Percentiles rank a stretch among this genome's conserved stretches.
Evolutionary conservation across 2,888 invertebrate genomes (phyloP).

Genomic region (Listrodromus nycthemerus): DNA sequence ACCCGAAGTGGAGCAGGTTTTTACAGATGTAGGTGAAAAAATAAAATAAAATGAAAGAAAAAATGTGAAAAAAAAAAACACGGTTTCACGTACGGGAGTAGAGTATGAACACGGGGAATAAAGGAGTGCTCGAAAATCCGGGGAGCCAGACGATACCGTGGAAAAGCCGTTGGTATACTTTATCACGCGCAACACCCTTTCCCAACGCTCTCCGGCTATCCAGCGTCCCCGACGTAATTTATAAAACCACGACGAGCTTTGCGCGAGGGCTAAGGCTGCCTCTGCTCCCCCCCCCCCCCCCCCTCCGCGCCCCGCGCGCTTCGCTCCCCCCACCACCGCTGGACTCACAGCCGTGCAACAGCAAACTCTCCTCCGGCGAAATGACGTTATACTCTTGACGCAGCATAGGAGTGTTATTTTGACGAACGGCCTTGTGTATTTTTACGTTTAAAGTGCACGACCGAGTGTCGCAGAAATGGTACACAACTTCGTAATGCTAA

Average conservation of each 20-base stretch:
- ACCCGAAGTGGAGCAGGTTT: not conserved
- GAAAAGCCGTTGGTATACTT: slow-evolving; percentile 59
- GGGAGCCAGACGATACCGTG: slow-evolving; percentile 54
- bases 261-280: slow-evolving; percentile 58
- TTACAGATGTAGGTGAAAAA: not conserved
- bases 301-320: not conserved
- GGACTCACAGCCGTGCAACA: slow-evolving; percentile 12
- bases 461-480: slow-evolving; percentile 42
- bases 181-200: slow-evolving; percentile 65
- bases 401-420: slow-evolving; percentile 75
- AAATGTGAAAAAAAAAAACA: not conserved
- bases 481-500: slow-evolving; percentile 59
- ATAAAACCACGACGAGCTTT: slow-evolving; percentile 68
- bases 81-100: slow-evolving; percentile 3
- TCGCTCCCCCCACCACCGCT: not conserved
- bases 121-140: slow-evolving; percentile 59
- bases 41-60: not conserved
- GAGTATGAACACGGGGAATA: slow-evolving; percentile 51
- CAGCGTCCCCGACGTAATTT: slow-evolving; percentile 72
- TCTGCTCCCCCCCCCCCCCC: not conserved
- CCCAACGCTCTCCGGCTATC: slow-evolving; percentile 42
- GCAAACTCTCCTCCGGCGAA: slow-evolving; percentile 35
- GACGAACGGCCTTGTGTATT: slow-evolving; percentile 70
- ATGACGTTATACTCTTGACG: slow-evolving; percentile 69
- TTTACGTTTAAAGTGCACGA: slow-evolving; percentile 43